These are phyloP conservation scores for Diadumene lineata DNA, from an alignment of 92 coral and sea anemone species.

Conservation along the genomic window DNA sequence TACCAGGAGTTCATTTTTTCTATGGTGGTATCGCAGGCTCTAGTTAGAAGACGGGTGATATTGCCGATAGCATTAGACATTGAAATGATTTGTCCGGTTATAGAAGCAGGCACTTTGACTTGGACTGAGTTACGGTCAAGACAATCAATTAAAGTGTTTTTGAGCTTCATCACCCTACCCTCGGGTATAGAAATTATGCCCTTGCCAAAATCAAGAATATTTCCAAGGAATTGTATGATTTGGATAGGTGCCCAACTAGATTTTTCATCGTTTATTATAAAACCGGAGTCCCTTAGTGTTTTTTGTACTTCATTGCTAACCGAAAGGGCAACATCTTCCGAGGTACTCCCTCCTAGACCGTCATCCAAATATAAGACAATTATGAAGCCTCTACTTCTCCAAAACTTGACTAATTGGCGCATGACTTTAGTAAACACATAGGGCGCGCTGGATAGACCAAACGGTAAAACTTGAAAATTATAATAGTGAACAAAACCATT, in stretches of 20 bases:
- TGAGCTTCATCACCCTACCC: slow-evolving; percentile 19
- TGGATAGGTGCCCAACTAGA: slow-evolving; percentile 30
- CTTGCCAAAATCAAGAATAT: too few species aligned
- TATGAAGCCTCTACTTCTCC: slow-evolving; percentile 20
- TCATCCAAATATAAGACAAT: slow-evolving; percentile 2
- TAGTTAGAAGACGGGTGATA: too few species aligned
- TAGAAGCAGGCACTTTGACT: too few species aligned
- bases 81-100: too few species aligned
- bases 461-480: slow-evolving; percentile 39
- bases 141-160: slow-evolving; percentile 31
- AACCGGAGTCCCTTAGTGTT: slow-evolving; percentile 27
- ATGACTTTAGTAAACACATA: slow-evolving; percentile 43
- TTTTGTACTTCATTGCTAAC: slow-evolving; percentile 21
- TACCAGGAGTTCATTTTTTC: neutral
- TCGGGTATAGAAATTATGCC: neutral
- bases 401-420: slow-evolving; percentile 32
- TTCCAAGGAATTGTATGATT: neutral
- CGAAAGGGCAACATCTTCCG: slow-evolving; percentile 12
- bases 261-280: slow-evolving; percentile 31
- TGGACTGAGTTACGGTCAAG: too few species aligned
- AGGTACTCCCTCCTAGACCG: slow-evolving; percentile 17
- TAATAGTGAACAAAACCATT: slow-evolving; percentile 22
- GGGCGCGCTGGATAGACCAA: slow-evolving; percentile 44
- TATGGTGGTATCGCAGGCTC: neutral
- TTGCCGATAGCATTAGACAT: too few species aligned